Base-by-base conservation (phyloP, 2,113 vertebrate genomes). In the Ornithorhynchus anatinus region DNA sequence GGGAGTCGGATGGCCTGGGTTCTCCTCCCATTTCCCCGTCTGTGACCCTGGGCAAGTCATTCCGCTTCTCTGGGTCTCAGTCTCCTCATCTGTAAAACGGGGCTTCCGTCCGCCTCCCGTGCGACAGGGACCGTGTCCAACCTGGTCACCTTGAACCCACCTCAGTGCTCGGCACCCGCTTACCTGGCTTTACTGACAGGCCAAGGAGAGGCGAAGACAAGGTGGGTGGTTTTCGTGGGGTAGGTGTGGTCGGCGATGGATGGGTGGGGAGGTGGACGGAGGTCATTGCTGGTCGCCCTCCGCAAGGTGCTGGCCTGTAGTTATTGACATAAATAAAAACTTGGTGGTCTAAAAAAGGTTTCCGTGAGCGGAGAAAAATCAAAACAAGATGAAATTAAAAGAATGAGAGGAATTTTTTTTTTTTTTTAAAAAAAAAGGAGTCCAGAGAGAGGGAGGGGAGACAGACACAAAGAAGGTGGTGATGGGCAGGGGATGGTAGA, bases 241-340 rank as follows among this genome's bases (percentile, higher is more conserved):
- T 81, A 82, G 78, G 67, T 84, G 84, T 80, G 87, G 79, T 87
- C 93, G 77, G 92, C 85, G 82, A 82, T 79, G 68, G 83, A 87
- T 70, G 90, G 88, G 89, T 71, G 89, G 84, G 89, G 90, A 54
- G 77, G 87, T 77, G 90, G 63, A 35, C 56, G 84, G 89, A 63
- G 82, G 82, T 97, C 95, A 95, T 74, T 96, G 94, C 86, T 59
- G 91, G 85, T 95, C 91, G 52, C 92, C 91, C 89, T 96, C 95
- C 79, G 84, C 51, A 80, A 92, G 91, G 67, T 91, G 93, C 82
- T 94, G 94, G 92, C 96, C 97, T 99, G 97, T 91, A 96, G 96
- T 96, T 95, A 98, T 96, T 66, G 96, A 98, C 95, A 98, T 93
- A 98, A 99, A 98, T 95, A 96, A 97, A 97, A 96, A 96, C 96